A percentile compares a stretch with the other conserved stretches of the same genome.
Evolutionary conservation across 2,113 vertebrate genomes (phyloP).

Genomic region (Pogonocichla stellata): DNA sequence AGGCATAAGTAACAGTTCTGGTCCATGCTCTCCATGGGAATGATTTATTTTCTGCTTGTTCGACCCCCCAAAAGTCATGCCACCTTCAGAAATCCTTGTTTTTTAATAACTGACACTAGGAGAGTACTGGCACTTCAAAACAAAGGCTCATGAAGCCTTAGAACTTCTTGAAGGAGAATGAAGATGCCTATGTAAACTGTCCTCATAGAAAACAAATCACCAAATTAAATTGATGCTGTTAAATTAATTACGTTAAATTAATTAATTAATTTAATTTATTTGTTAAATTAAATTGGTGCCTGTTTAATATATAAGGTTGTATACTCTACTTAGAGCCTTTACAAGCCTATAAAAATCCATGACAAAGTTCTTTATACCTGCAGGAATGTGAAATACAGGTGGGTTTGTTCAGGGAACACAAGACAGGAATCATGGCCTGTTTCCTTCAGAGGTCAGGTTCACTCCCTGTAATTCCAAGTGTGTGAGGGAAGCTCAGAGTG

Average conservation of each 20-base stretch:
- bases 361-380: too few relatives aligned
- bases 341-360: background rate
- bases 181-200: background rate
- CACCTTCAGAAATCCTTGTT: background rate
- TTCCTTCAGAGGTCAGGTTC: background rate
- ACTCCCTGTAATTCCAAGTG: background rate
- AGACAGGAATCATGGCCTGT: background rate
- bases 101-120: background rate
- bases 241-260: too few relatives aligned
- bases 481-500: background rate
- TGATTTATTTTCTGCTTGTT: background rate
- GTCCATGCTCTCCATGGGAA: background rate
- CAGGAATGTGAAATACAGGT: background rate
- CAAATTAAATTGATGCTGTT: background rate
- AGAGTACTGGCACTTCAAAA: background rate
- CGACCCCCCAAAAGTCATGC: background rate
- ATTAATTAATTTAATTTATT: background rate
- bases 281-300: background rate
- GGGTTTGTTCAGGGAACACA: background rate
- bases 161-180: background rate
- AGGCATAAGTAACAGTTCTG: background rate
- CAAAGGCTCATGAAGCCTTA: background rate
- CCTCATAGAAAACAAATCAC: background rate
- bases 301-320: background rate
- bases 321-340: background rate